phyloP scores from a whole-genome alignment of 2,797 vertebrate species.

The Molossus molossus region DNA sequence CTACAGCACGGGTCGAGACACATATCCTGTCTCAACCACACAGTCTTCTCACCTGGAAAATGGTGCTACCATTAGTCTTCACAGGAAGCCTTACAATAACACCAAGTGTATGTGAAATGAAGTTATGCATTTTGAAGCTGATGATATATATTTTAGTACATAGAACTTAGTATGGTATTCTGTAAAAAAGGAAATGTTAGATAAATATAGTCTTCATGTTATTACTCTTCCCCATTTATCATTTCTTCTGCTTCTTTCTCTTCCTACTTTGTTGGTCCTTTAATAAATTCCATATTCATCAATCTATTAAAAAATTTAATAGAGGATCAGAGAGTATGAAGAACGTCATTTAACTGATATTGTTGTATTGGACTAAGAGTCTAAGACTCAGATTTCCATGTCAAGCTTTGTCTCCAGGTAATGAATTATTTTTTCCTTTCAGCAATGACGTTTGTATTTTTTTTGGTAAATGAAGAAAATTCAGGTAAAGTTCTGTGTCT shows the following conservation, averaged over 20 bases:
- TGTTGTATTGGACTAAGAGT: neutral
- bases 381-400: neutral
- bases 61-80: neutral
- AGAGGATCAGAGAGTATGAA: neutral
- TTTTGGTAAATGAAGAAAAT: neutral
- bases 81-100: neutral
- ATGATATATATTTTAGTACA: neutral
- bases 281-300: neutral
- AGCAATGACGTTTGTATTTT: neutral
- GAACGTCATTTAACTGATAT: neutral
- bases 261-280: neutral
- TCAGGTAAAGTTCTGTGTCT: neutral
- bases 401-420: neutral
- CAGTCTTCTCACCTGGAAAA: slow-evolving; percentile 1
- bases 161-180: neutral
- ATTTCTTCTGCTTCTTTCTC: neutral
- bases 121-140: neutral
- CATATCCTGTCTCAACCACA: neutral
- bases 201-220: neutral
- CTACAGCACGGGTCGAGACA: neutral
- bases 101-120: neutral
- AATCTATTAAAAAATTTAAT: neutral
- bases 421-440: neutral
- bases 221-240: neutral
- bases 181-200: neutral